Base-by-base conservation (phyloP, 1,140 invertebrate species). In the Asbolus verrucosus region DNA sequence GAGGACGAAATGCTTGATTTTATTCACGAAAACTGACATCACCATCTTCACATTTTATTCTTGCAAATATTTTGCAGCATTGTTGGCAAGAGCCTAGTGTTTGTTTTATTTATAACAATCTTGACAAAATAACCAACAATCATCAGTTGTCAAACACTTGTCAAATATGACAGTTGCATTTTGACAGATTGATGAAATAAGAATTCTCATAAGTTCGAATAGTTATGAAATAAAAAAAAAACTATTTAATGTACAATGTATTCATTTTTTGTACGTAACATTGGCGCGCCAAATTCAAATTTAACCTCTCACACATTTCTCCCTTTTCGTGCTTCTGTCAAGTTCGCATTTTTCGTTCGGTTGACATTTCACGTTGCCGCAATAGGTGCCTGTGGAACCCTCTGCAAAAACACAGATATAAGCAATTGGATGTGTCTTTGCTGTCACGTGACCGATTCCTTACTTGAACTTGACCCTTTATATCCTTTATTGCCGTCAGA, bases 321-420 rank as follows among this genome's bases (percentile, higher is more conserved):
- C 85, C 8, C 86, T 83, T 78, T 89, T 91, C 6, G 88, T 89
- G 66, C 77, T 79, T 27, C 83, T 84, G 77, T 91, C 89, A 41
- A 84, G 80, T 74, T 87, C 85, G 77, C 90, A 91, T 65, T 89
- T 90, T 80, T 91, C 87, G 73, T 84, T 87, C 2, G 84, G 74
- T 73, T 82, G 85, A 73, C 90, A 91, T 79, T 88, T 91, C 24
- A 86, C 83, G 74, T 90, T 90, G 69, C 85, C 86, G 73, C 90
- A 91, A 73, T 89, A 90, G 9, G 84, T 82, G 1, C 83, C 86
- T 19, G 83, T 79, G 21, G 83, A 84, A 65, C 83, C 79, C 75
- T 85, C 84, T 77, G 31, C 6, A 5, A 11, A 69, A 70, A 16
- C 24, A 4, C 24, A 27, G 8, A 27, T 27, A 8, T 27, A 3